Base-by-base conservation (phyloP, 2,113 vertebrate genomes). In the Ariopsis seemanni region DNA sequence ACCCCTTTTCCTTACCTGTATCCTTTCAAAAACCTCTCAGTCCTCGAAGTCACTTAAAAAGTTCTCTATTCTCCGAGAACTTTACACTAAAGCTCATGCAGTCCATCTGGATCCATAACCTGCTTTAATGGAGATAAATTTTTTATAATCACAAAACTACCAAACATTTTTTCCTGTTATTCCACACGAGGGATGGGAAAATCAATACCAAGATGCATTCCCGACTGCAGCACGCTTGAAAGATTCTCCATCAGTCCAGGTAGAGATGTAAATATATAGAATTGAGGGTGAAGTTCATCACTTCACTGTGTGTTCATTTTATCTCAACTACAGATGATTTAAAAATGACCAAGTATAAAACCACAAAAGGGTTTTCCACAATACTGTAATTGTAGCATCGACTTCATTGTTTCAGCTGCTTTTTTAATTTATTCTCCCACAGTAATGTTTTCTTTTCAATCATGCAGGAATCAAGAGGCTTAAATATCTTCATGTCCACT, bases 101-200 rank as follows among this genome's bases (percentile, higher is more conserved):
- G 63, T 69, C 63, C 11, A 27, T 71, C 27, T n/a, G 34, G 34
- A n/a, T 27, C 34, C 67, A 78, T 34, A 25, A 87, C 82, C 67
- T 82, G 12, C 57, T 48, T 65, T 62, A 79, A 53, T 80, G 83
- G 50, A n/a, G 52, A 34, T 71, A 7, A 65, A 18, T 15, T 85
- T 58, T 42, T 85, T 58, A 63, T 87, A 4, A 80, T 58, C 53
- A 18, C 78, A 34, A 80, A 80, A 34, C 78, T 80, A 10, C 15
- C 77, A 80, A 34, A 58, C 78, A 60, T 80, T 80, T 80, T 80
- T 30, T 30, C 77, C 12, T 30, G 14, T 80, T 80, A 57, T 80
- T 80, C 50, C 50, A 57, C 77, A 57, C n/a, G 9, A 27, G 53
- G 53, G 77, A 80, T 30, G 14, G 7, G 4, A 30, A 55, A 80